A percentile compares a stretch with the other conserved stretches of the same genome.
Conservation (phyloP, 2,797 vertebrate genomes). For the Champsocephalus esox region DNA sequence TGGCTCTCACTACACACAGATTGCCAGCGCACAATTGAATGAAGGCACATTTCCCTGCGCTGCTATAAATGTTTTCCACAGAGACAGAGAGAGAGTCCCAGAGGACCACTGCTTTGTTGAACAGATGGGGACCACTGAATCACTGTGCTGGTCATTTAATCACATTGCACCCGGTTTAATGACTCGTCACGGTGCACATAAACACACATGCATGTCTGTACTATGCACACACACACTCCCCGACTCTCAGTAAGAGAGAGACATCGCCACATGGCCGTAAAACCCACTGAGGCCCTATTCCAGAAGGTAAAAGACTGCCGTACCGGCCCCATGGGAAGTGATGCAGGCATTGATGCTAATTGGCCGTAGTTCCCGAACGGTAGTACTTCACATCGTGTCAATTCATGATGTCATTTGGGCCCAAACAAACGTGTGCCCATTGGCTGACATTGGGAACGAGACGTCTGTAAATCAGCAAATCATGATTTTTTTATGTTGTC, state of each 20-base stretch:
- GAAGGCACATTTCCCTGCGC: constrained; percentile 6
- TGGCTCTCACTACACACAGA: constrained; percentile 26
- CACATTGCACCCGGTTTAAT: constrained; percentile 50
- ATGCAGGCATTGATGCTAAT: no score
- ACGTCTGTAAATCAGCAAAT: no score
- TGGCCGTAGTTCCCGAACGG: no score
- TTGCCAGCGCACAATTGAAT: constrained; percentile 31
- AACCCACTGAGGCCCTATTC: not conserved
- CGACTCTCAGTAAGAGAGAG: constrained; percentile 4
- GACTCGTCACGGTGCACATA: constrained; percentile 47
- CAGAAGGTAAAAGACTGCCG: no score
- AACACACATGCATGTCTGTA: constrained; percentile 2
- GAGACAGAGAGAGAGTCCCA: constrained; percentile 33
- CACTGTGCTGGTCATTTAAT: constrained; percentile 57
- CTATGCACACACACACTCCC: not conserved
- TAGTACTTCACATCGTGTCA: no score
- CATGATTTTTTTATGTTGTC: no score
- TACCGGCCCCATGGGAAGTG: no score
- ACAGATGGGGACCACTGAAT: constrained; percentile 58
- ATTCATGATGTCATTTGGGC: no score
- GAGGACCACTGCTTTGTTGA: constrained; percentile 42
- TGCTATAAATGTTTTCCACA: constrained; percentile 32
- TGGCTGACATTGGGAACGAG: no score
- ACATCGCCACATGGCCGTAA: not conserved
- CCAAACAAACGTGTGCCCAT: no score